Base-by-base conservation (phyloP, 1,140 invertebrate genomes). In the Antheraea pernyi region DNA sequence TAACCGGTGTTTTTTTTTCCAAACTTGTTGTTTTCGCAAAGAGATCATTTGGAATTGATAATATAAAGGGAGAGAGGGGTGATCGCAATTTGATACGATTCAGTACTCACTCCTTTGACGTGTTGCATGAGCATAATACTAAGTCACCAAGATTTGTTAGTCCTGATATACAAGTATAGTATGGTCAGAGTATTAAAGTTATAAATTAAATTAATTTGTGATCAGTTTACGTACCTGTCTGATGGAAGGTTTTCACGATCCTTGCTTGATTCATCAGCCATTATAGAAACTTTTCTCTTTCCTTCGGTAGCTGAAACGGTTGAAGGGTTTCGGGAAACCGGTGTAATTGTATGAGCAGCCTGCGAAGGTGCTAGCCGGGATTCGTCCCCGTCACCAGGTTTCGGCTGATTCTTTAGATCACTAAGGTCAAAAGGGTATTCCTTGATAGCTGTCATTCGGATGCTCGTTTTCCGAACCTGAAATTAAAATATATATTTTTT, bases 391-490 rank as follows among this genome's bases (percentile, higher is more conserved):
- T 64, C 71, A 48, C 8, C 62, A 39, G 22, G 75, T 18, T 68
- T 80, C 65, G 84, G 79, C 60, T 87, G 84, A 67, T 84, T 88
- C 61, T 89, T 72, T 68, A 91, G 77, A 73, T 92, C 90, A 68
- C 90, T 92, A 19, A 92, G 81, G 69, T 93, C 92, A 75, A 93
- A 93, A 13, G 92, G 92, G 72, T 93, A 93, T 71, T 93, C 92
- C 72, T 91, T 93, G 68, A 93, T 93, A 39, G 90, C 87, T 66
- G 92, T 84, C 92, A 93, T 93, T 89, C 89, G 82, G 72, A 90
- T 73, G 76, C 88, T 91, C 62, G 89, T 92, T 75, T 91, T 92
- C 61, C 89, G 86, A 22, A 91, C 88, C 90, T 92, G 85, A 61
- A 86, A 88, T 60, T 19, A 53, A 62, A n/a, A 65, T 48, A 53